These are phyloP conservation scores for Radopholus similis DNA, from an alignment of 1,140 invertebrate genomes.

Conservation along the genomic window DNA sequence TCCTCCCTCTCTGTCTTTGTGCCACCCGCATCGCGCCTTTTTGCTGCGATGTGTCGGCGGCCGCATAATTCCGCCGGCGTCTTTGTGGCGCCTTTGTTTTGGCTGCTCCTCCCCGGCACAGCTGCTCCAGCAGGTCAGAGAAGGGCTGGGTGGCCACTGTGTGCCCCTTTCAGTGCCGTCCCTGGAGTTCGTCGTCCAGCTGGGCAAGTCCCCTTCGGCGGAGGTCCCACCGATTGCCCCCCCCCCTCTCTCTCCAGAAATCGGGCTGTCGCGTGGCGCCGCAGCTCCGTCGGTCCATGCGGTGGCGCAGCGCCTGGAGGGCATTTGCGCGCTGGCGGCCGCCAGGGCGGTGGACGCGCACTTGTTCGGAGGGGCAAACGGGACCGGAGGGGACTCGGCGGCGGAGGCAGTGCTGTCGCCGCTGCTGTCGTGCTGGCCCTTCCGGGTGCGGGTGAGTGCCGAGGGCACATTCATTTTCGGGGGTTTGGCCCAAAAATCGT, in stretches of 20 bases:
- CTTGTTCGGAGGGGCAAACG: conserved; percentile 8
- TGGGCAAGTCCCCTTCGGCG: not conserved
- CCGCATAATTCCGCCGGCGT: not conserved
- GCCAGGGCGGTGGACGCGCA: not conserved
- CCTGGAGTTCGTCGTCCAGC: not conserved
- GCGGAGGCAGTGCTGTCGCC: not conserved
- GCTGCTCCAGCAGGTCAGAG: too few relatives aligned
- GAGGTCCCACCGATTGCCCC: too few relatives aligned
- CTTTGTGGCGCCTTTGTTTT: too few relatives aligned
- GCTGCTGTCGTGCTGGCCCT: not conserved
- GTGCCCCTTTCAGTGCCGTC: not conserved
- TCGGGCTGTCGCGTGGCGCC: too few relatives aligned
- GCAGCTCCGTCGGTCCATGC: too few relatives aligned
- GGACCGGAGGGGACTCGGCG: not conserved
- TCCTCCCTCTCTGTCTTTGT: not conserved
- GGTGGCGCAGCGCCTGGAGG: not conserved
- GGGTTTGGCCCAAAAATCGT: not conserved
- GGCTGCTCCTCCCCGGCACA: too few relatives aligned
- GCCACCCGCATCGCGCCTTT: not conserved
- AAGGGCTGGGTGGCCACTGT: not conserved
- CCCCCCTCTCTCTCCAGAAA: not conserved
- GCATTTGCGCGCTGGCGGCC: conserved; percentile 2
- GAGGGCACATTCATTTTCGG: not conserved
- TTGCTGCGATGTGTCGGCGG: not conserved
- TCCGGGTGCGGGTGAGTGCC: not conserved